Evolutionary conservation across 1,140 invertebrate species (phyloP), one percentile per base, ranked within the genome.

Genomic region (Drosophila rhopaloa): DNA sequence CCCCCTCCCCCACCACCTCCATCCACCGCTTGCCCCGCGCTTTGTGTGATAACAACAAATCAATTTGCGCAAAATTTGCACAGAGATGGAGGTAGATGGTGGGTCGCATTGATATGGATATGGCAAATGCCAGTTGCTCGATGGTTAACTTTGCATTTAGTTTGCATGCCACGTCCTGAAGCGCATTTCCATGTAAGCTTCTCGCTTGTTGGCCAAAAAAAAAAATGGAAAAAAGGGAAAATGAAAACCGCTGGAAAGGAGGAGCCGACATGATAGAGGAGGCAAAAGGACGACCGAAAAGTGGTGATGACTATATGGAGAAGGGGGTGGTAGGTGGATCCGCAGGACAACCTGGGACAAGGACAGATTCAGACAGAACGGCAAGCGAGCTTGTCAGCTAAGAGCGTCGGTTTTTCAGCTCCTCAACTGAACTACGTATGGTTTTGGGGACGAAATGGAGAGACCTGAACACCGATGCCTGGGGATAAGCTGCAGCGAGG

Each of bases 11-110:
- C 24, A n/a, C 24, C 24, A 24, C 24, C 24, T 0, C 24, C 24
- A 24, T 24, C 16, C 8, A 1, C 16, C 16, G n/a, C 27, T 13
- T n/a, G 19, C 5, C 63, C 56, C 53, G 53, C 50, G 40, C 43
- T 40, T 46, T 70, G 51, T 81, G 73, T 84, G 84, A 89, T 89
- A 89, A 90, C 81, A 89, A 90, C 84, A 89, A 89, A 90, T 89
- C 85, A 90, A 89, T 89, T 89, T 89, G 84, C 84, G 83, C 80
- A 83, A 84, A 88, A 88, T 89, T 88, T 89, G 84, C 84, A 85
- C 81, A 84, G 83, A 40, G 66, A 43, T 37, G 41, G 57, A 9
- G 40, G 44, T 1, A 10, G 40, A 7, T 14, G 32, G 48, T 14
- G 40, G 6, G 35, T 19, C 11, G 63, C 84, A 65, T 60, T 68